These are phyloP conservation scores for Perca fluviatilis DNA, from an alignment of 2,113 vertebrate genomes.

Conservation along the genomic window DNA sequence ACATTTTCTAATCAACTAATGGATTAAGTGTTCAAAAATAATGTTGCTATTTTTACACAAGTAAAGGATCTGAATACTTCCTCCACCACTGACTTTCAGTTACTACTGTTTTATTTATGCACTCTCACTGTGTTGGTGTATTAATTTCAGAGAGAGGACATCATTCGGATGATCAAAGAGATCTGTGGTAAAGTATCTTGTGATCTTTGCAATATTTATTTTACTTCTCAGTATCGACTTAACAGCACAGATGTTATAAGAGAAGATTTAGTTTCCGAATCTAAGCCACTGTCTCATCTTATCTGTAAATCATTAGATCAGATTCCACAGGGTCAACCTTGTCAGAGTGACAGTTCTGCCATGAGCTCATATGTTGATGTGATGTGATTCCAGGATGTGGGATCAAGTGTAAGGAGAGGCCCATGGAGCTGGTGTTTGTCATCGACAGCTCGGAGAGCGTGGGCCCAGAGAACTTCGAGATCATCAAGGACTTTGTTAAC, in stretches of 20 bases:
- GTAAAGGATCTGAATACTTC: background rate
- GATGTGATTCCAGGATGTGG: slow-evolving; percentile 86
- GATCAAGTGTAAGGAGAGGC: slow-evolving; percentile 91
- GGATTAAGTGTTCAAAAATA: background rate
- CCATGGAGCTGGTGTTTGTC: slow-evolving; percentile 93
- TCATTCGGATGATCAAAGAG: slow-evolving; percentile 92
- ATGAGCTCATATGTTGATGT: slow-evolving; percentile 49
- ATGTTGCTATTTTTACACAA: slow-evolving; percentile 2
- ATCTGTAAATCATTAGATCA: slow-evolving; percentile 50
- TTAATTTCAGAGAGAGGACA: slow-evolving; percentile 88
- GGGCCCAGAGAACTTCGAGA: slow-evolving; percentile 90
- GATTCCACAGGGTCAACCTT: slow-evolving; percentile 30
- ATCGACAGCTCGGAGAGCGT: slow-evolving; percentile 94
- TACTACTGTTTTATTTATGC: background rate
- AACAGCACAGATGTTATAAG: slow-evolving; percentile 6
- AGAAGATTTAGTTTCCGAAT: slow-evolving; percentile 26
- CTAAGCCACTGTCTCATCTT: slow-evolving; percentile 4
- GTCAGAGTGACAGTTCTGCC: slow-evolving; percentile 27
- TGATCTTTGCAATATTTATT: slow-evolving; percentile 38
- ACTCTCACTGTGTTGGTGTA: slow-evolving; percentile 30
- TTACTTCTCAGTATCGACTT: slow-evolving; percentile 34
- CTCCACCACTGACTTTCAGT: background rate
- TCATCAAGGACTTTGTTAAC: slow-evolving; percentile 90
- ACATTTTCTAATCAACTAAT: background rate
- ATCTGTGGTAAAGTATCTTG: slow-evolving; percentile 86